Evolutionary conservation across 2,797 vertebrate genomes (phyloP).

Genomic region (Manis crassicaudata): DNA sequence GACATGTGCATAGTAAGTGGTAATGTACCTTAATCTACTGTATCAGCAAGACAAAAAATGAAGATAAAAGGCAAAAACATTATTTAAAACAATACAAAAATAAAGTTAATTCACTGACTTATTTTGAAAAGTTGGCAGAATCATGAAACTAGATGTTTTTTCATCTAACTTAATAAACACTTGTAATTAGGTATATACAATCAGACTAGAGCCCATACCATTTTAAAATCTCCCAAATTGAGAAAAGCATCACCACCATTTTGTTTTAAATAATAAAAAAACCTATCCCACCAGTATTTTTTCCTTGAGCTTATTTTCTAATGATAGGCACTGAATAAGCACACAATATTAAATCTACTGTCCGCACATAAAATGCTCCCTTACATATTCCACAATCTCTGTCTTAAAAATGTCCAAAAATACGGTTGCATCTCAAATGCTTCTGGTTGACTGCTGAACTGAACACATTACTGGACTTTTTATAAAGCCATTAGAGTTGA

Average conservation of each 20-base stretch:
- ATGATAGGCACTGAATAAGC: background rate
- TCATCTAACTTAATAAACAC: background rate
- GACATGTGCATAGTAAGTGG: background rate
- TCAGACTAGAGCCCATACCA: background rate
- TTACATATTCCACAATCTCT: background rate
- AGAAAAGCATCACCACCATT: background rate
- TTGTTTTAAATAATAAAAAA: constrained; percentile 17
- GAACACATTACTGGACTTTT: background rate
- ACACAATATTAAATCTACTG: background rate
- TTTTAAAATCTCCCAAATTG: constrained; percentile 34
- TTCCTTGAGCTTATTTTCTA: constrained; percentile 23
- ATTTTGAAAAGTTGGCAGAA: constrained; percentile 21
- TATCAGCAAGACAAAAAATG: background rate
- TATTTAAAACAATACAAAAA: background rate
- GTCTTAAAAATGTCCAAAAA: background rate
- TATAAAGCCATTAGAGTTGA: background rate
- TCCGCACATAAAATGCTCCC: background rate
- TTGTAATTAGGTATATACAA: background rate
- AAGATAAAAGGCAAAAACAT: constrained; percentile 11
- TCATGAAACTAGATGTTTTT: background rate
- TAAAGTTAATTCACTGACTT: background rate
- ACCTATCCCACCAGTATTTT: background rate
- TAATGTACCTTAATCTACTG: background rate
- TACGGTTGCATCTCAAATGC: background rate
- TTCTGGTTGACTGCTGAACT: background rate